Base-by-base conservation (phyloP, 2,113 vertebrate species). In the Alethe diademata region DNA sequence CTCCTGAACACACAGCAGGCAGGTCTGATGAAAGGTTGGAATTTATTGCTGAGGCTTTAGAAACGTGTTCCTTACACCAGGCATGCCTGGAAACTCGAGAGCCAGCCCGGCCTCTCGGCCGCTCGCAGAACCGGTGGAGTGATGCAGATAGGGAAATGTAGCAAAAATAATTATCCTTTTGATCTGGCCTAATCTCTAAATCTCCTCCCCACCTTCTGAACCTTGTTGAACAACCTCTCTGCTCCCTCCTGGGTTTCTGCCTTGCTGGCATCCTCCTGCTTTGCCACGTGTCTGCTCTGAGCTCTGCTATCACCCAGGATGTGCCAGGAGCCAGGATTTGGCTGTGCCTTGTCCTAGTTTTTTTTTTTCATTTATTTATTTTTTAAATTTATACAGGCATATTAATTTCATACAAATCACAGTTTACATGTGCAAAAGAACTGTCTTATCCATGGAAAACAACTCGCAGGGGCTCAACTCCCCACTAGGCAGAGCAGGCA, bases 141-240 rank as follows among this genome's bases (percentile, higher is more conserved):
- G 79, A 64, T 70, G 75, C 88, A 90, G 92, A 90, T 90, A 93
- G 88, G 86, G 75, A 95, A 83, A 86, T 40, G 80, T 11, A 95
- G 73, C 82, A 73, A 80, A 95, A 93, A 90, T 90, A 95, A 96
- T 95, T 83, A 90, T 62, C 67, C 92, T 90, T 96, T 94, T 96
- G 95, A 96, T 96, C 92, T 88, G 64, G 35, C 0, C 2, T 95
- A 92, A 96, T 95, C 95, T 93, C 88, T 80, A 58, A 45, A 95
- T 96, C 96, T 96, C 75, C 82, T 88, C 74, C 82, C 82, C 42
- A 38, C 66, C 67, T 95, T 66, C 86, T 92, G 86, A 96, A 96
- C 94, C 86, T 81, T 86, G 82, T 40, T 86, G 86, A 96, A 90
- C 91, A 70, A 54, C 79, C 56, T 84, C 56, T 73, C 45, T 17